Evolutionary conservation across 35 echinoderm and acorn worm genomes (phyloP).

Genomic region (Heliocidaris erythrogramma): DNA sequence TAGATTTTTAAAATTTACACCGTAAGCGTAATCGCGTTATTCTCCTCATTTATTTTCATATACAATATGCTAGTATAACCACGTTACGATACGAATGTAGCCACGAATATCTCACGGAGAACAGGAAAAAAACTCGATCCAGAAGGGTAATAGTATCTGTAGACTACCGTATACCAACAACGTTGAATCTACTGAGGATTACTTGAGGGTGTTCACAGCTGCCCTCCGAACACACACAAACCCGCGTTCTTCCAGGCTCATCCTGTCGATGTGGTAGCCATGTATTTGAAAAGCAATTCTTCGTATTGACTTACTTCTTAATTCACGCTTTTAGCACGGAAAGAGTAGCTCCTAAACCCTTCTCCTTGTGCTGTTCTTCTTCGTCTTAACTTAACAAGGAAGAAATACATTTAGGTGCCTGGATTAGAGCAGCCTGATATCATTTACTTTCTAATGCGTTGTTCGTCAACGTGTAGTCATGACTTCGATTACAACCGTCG

Average conservation of each 20-base stretch:
- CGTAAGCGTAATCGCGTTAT: no score
- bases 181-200: not conserved
- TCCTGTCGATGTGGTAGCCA: not conserved
- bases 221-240: not conserved
- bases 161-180: not conserved
- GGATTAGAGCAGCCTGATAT: no score
- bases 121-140: not conserved
- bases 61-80: no score
- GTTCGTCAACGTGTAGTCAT: no score
- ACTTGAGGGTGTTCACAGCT: not conserved
- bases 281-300: constrained; percentile 16
- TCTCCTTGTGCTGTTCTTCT: not conserved
- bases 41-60: no score
- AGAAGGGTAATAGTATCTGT: not conserved
- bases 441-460: no score
- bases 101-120: no score
- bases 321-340: constrained; percentile 33
- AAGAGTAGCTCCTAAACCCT: not conserved
- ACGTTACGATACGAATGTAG: no score
- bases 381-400: not conserved
- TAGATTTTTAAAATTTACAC: no score
- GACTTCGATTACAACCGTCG: no score
- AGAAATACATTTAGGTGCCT: not conserved
- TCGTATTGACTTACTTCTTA: constrained; percentile 26
- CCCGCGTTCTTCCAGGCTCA: not conserved